phyloP scores from a whole-genome alignment of 2,797 vertebrate genomes.

The Sparus aurata region DNA sequence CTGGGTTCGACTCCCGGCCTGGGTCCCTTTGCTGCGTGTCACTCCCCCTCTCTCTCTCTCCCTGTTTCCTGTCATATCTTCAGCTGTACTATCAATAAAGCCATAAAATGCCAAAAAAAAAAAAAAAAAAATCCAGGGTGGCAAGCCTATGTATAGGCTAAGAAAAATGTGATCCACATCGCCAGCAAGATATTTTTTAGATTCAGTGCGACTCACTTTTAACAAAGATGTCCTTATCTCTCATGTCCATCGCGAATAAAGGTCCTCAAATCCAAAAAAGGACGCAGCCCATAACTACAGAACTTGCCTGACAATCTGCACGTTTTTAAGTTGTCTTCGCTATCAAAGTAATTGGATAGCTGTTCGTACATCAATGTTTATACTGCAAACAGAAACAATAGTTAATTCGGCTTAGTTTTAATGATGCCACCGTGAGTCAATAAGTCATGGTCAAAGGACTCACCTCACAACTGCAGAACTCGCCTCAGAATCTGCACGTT shows the following conservation, averaged over 20 bases:
- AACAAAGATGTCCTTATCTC: too few species aligned
- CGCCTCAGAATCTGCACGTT: neutral
- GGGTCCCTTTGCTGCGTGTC: too few species aligned
- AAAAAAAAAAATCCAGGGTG: too few species aligned
- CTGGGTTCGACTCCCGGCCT: too few species aligned
- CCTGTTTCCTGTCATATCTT: too few species aligned
- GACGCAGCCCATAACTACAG: neutral
- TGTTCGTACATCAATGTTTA: neutral
- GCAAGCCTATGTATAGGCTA: too few species aligned
- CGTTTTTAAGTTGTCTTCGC: neutral
- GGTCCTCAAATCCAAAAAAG: neutral
- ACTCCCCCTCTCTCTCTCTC: too few species aligned
- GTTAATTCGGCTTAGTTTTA: neutral
- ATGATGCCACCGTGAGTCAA: neutral
- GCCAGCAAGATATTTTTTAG: too few species aligned
- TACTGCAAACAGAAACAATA: neutral
- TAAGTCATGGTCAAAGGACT: neutral
- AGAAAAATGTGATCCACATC: too few species aligned
- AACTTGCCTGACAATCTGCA: neutral
- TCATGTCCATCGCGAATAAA: neutral
- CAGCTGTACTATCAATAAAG: too few species aligned
- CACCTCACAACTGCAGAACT: neutral
- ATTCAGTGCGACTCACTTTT: too few species aligned
- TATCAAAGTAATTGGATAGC: neutral
- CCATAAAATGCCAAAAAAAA: too few species aligned